A percentile compares a stretch with the other conserved stretches of the same genome.
These are phyloP conservation scores for Apolygus lucorum DNA, from an alignment of 1,140 invertebrate species.

Conservation along the genomic window DNA sequence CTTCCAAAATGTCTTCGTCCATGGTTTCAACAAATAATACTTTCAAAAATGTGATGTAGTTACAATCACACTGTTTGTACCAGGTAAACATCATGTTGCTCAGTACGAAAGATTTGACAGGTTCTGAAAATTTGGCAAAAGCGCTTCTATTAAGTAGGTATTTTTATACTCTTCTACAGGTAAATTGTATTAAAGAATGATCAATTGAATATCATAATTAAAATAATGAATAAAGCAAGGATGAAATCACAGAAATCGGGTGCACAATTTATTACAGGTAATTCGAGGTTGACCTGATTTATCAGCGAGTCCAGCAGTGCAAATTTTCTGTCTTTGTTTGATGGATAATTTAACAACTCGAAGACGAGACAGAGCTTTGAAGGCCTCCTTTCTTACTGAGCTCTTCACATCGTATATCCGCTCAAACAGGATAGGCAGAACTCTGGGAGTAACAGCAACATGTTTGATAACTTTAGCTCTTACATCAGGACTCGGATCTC, in stretches of 20 bases:
- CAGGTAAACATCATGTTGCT: slow-evolving; percentile 51
- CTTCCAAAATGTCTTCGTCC: slow-evolving; percentile 8
- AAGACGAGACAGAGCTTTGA: slow-evolving; percentile 58
- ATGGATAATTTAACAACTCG: slow-evolving; percentile 58
- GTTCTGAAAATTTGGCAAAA: neutral
- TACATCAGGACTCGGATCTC: slow-evolving; percentile 65
- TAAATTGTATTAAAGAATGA: too few species aligned
- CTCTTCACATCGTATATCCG: slow-evolving; percentile 65
- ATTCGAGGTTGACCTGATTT: slow-evolving; percentile 45
- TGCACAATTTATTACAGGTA: too few species aligned
- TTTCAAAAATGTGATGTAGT: slow-evolving; percentile 48
- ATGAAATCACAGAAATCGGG: too few species aligned
- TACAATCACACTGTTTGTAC: slow-evolving; percentile 51
- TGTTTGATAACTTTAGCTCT: slow-evolving; percentile 55
- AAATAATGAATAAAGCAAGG: too few species aligned
- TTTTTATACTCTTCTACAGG: too few species aligned
- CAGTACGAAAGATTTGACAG: slow-evolving; percentile 40
- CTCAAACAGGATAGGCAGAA: slow-evolving; percentile 55
- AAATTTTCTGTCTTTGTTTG: slow-evolving; percentile 52
- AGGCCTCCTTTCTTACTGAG: slow-evolving; percentile 61
- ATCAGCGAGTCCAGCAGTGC: slow-evolving; percentile 58
- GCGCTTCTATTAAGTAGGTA: too few species aligned
- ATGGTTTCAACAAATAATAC: slow-evolving; percentile 33
- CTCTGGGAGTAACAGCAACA: slow-evolving; percentile 55
- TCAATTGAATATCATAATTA: too few species aligned